phyloP scores from a whole-genome alignment of 2,113 vertebrate species.

The Nothocercus nigrocapillus region DNA sequence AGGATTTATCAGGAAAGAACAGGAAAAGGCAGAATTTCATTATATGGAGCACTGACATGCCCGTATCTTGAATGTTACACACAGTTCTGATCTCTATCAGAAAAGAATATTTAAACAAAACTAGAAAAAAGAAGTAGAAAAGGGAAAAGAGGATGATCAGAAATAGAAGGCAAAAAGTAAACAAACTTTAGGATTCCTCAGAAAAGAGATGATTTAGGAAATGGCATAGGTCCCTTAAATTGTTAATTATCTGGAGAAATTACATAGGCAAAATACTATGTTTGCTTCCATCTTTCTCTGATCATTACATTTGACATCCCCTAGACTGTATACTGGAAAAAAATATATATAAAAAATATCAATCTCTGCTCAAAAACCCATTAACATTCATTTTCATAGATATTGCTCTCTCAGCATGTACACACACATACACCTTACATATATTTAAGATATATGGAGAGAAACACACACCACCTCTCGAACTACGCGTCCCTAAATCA shows the following conservation, averaged over 20 bases:
- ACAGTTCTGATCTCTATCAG: background rate
- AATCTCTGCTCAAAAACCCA: background rate
- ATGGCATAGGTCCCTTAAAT: background rate
- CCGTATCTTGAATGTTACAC: background rate
- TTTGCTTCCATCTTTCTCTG: background rate
- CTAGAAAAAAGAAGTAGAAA: background rate
- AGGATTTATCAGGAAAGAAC: background rate
- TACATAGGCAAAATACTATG: accelerated
- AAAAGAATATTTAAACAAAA: background rate
- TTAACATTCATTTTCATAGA: background rate
- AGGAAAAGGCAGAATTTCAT: background rate
- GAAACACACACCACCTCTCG: background rate
- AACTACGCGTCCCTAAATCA: background rate
- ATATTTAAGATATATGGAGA: too few species aligned
- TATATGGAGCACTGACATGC: accelerated
- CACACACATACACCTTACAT: too few species aligned
- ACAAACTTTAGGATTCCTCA: background rate
- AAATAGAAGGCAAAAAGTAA: background rate
- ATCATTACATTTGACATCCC: background rate
- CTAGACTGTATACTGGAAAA: background rate
- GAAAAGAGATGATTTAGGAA: background rate
- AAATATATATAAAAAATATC: background rate
- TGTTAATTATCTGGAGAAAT: background rate
- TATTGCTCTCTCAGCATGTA: background rate
- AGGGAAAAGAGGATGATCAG: background rate